Evolutionary conservation across 2,113 vertebrate genomes (phyloP).

Genomic region (Ophthalmolycus amberensis): DNA sequence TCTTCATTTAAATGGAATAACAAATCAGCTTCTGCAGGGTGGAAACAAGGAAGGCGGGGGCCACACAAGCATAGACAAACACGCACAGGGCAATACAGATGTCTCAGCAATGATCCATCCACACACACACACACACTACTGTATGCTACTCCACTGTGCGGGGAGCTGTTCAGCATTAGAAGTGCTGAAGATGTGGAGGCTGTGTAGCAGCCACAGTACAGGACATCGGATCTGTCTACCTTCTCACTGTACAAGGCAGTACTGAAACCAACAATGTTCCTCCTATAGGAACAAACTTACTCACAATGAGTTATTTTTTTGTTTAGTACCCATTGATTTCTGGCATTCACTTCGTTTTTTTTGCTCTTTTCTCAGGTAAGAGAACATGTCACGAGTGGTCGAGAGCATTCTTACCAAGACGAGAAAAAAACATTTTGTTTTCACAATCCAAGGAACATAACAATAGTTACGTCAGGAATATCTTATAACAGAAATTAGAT

Average conservation of each 20-base stretch:
- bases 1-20: conserved; percentile 82
- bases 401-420: too few relatives aligned
- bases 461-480: too few relatives aligned
- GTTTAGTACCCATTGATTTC: too few relatives aligned
- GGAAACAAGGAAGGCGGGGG: conserved; percentile 28
- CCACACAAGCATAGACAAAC: conserved; percentile 15
- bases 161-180: conserved; percentile 63
- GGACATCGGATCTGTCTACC: conserved; percentile 54
- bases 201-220: not conserved
- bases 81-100: conserved; percentile 40
- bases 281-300: too few relatives aligned
- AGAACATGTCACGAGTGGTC: too few relatives aligned
- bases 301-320: too few relatives aligned
- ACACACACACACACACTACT: not conserved
- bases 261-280: conserved; percentile 51
- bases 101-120: conserved; percentile 32
- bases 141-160: not conserved
- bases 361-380: too few relatives aligned
- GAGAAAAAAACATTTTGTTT: too few relatives aligned
- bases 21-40: conserved; percentile 72
- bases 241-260: conserved; percentile 9
- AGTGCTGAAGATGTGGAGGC: conserved; percentile 54
- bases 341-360: too few relatives aligned
- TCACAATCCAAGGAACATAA: too few relatives aligned
- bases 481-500: too few relatives aligned